Percentiles rank a stretch among this genome's conserved stretches.
Conservation (phyloP, 92 coral and sea anemone species). For the Porites evermanni region DNA sequence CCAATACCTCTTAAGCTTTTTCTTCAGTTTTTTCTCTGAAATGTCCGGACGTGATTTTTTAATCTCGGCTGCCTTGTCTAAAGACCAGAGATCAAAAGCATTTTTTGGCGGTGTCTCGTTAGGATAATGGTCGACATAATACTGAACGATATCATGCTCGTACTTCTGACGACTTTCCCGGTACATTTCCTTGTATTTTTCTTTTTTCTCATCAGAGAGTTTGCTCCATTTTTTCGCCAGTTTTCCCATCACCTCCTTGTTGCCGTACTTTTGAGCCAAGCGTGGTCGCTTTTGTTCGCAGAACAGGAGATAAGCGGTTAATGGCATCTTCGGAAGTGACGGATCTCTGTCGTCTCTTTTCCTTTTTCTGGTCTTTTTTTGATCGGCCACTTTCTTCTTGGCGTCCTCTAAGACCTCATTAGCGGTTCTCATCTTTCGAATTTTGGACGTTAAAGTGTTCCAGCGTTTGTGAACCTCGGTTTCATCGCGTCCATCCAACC, state of each 20-base stretch:
- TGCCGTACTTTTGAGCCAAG: conserved; percentile 28
- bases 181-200: conserved; percentile 57
- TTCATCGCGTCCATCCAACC: conserved; percentile 39
- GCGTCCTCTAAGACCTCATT: conserved; percentile 68
- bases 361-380: conserved; percentile 2
- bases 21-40: conserved; percentile 63
- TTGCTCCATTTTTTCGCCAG: conserved; percentile 64
- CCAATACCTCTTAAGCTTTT: conserved; percentile 71
- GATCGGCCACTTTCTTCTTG: conserved; percentile 14
- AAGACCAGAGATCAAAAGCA: conserved; percentile 72
- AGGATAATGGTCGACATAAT: conserved; percentile 49
- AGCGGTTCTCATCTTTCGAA: conserved; percentile 66
- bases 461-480: conserved; percentile 53
- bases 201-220: conserved; percentile 64
- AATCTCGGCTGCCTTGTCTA: conserved; percentile 28
- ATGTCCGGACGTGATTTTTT: conserved; percentile 55
- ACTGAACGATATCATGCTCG: conserved; percentile 45
- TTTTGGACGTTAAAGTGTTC: conserved; percentile 35
- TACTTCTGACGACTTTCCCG: conserved; percentile 46
- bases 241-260: conserved; percentile 33
- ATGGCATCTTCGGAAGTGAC: conserved; percentile 54
- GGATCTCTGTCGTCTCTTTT: conserved; percentile 39
- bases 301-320: conserved; percentile 45
- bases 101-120: conserved; percentile 57
- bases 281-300: conserved; percentile 35